A percentile compares a stretch with the other conserved stretches of the same genome.
Evolutionary conservation across 2,888 invertebrate genomes (phyloP).

Genomic region (Pemphredon lugubris): DNA sequence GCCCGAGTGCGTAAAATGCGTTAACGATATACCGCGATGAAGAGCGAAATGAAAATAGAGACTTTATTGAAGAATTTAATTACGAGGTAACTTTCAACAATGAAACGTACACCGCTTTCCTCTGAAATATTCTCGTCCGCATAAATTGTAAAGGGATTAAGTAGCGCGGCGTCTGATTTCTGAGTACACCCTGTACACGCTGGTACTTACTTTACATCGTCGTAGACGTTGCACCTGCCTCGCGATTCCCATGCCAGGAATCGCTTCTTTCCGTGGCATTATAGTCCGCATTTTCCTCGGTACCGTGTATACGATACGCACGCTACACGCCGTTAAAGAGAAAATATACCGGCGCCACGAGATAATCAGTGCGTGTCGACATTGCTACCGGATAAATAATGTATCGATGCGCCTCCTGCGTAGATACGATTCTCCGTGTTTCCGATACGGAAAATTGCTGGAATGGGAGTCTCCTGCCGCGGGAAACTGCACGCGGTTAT

Average conservation of each 20-base stretch:
- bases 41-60: no score
- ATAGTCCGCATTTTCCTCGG: constrained; percentile 8
- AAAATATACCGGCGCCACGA: constrained; percentile 46
- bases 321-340: constrained; percentile 38
- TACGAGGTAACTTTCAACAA: no score
- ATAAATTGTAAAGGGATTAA: constrained; percentile 28
- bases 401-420: constrained; percentile 9
- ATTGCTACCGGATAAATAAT: constrained; percentile 63
- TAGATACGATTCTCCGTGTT: constrained; percentile 14
- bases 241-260: constrained; percentile 29
- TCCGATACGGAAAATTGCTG: constrained; percentile 18
- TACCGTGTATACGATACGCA: constrained; percentile 1
- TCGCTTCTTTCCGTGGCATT: constrained; percentile 29
- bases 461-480: neutral
- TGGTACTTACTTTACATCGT: constrained; percentile 41
- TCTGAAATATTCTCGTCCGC: neutral
- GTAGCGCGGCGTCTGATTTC: constrained; percentile 34
- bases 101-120: no score
- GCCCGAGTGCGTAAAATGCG: no score
- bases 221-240: constrained; percentile 51
- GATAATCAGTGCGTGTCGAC: constrained; percentile 70
- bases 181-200: constrained; percentile 3
- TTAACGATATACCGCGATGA: no score
- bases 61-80: no score
- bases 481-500: neutral